Conservation (phyloP, 2,113 vertebrate species). For the Pseudois nayaur region DNA sequence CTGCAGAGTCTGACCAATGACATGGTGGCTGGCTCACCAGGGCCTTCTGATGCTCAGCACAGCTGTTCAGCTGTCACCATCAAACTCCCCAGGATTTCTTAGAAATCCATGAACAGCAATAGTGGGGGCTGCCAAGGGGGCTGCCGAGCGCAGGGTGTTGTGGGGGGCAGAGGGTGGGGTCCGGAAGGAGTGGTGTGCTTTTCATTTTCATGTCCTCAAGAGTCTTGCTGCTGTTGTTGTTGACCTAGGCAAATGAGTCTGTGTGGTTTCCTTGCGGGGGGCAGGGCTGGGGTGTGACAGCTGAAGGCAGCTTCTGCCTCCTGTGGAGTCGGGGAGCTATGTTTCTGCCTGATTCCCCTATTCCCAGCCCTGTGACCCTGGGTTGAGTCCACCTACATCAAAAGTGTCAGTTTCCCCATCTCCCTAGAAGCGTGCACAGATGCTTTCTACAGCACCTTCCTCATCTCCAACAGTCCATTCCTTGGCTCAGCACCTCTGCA, state of each 20-base stretch:
- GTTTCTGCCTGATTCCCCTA: neutral
- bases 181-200: constrained; percentile 49
- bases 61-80: neutral
- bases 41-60: neutral
- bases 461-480: neutral
- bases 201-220: constrained; percentile 57
- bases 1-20: neutral
- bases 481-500: neutral
- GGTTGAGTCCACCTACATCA: neutral
- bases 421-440: too few relatives aligned
- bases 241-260: constrained; percentile 67
- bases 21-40: neutral
- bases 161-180: neutral
- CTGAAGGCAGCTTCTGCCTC: neutral
- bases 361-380: neutral
- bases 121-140: neutral
- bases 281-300: neutral
- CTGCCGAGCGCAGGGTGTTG: neutral
- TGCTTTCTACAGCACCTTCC: neutral
- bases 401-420: neutral
- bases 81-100: neutral
- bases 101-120: neutral
- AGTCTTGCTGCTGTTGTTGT: constrained; percentile 32
- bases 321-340: neutral
- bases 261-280: constrained; percentile 55